Conservation (phyloP, 2,113 vertebrate genomes). For the Lycocorax pyrrhopterus region DNA sequence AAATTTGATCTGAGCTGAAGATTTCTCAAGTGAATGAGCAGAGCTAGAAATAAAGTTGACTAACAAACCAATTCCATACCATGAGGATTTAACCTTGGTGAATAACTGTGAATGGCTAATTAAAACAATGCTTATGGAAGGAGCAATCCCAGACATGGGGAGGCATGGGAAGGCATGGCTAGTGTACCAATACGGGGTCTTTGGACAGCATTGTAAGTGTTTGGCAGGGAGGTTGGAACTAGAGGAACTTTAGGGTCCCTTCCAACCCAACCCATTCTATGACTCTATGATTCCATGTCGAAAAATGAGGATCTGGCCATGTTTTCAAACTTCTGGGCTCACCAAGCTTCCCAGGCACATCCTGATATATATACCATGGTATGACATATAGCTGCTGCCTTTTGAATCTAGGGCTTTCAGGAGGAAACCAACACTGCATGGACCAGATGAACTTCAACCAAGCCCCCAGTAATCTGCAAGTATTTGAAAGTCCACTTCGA, state of each 20-base stretch:
- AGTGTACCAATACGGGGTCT: background rate
- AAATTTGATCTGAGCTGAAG: background rate
- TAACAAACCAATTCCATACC: background rate
- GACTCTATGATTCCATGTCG: background rate
- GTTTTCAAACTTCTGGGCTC: background rate
- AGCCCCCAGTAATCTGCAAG: background rate
- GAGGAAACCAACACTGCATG: background rate
- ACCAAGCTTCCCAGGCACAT: background rate
- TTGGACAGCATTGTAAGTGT: background rate
- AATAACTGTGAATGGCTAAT: background rate
- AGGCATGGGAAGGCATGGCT: background rate
- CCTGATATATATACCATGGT: background rate
- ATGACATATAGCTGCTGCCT: background rate
- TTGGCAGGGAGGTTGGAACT: background rate
- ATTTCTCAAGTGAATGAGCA: background rate
- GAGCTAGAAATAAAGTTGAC: background rate
- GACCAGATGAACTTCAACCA: background rate
- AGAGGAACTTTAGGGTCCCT: background rate
- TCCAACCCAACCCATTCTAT: background rate
- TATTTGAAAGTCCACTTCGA: background rate
- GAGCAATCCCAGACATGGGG: background rate
- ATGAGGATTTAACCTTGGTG: background rate
- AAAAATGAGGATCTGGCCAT: background rate
- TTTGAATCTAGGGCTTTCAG: background rate
- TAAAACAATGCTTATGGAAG: background rate